Evolutionary conservation across 1,140 invertebrate genomes (phyloP).

Genomic region (Trissolcus basalis): DNA sequence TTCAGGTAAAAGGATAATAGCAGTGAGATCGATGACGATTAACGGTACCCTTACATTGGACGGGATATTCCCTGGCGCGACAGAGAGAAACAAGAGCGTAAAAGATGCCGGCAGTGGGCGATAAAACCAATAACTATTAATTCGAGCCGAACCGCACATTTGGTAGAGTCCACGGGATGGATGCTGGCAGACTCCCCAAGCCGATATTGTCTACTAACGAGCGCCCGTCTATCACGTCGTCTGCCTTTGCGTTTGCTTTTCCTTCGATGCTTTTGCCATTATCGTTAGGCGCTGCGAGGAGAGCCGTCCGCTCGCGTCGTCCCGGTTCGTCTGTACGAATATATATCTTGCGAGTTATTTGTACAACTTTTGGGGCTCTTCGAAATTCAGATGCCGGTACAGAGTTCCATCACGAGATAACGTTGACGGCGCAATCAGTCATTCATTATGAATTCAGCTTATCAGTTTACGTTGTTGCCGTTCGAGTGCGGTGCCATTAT

Average conservation of each 20-base stretch:
- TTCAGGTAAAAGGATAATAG: conserved; percentile 22
- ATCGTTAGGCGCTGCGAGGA: conserved; percentile 50
- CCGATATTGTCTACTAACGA: conserved; percentile 59
- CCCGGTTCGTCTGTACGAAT: conserved; percentile 44
- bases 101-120: conserved; percentile 47
- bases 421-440: conserved; percentile 24
- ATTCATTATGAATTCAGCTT: conserved; percentile 54
- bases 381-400: conserved; percentile 51
- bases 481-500: conserved; percentile 47
- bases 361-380: conserved; percentile 56
- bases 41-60: conserved; percentile 56
- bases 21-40: conserved; percentile 54
- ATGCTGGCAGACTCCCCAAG: conserved; percentile 3
- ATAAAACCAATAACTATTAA: conserved; percentile 73
- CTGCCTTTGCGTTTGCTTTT: conserved; percentile 39
- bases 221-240: conserved; percentile 54
- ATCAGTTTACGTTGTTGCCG: conserved; percentile 49
- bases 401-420: conserved; percentile 37
- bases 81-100: conserved; percentile 51
- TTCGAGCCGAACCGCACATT: conserved; percentile 70
- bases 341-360: conserved; percentile 57
- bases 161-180: conserved; percentile 64
- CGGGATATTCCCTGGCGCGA: conserved; percentile 29
- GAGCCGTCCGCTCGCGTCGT: conserved; percentile 11
- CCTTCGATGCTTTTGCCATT: conserved; percentile 57